Evolutionary conservation across 2,113 vertebrate species (phyloP).

Genomic region (Serilophus lunatus): DNA sequence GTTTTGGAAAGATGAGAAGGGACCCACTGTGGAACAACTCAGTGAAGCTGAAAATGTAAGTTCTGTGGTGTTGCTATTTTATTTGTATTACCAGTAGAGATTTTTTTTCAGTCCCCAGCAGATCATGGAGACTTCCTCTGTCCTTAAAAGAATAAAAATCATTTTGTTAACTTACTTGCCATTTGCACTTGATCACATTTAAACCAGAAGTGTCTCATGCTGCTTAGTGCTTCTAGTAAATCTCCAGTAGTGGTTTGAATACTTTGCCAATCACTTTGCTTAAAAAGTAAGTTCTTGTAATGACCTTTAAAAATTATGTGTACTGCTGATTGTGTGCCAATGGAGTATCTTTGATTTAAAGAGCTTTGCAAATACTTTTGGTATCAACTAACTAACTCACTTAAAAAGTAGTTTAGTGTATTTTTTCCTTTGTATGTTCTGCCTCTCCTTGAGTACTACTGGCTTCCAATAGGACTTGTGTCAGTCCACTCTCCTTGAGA

Average conservation of each 20-base stretch:
- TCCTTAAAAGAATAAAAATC: background rate
- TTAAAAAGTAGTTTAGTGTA: background rate
- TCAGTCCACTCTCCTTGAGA: background rate
- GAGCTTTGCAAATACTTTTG: background rate
- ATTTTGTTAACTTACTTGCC: background rate
- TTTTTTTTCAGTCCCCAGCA: background rate
- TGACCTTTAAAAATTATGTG: background rate
- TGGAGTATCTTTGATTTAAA: background rate
- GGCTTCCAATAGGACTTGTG: background rate
- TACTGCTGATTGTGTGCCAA: background rate
- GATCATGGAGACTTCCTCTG: background rate
- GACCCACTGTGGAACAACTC: background rate
- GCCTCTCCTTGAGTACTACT: background rate
- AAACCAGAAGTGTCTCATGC: background rate
- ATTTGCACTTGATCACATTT: background rate
- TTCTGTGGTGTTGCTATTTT: background rate
- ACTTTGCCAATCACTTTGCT: background rate
- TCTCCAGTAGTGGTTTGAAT: background rate
- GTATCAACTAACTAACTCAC: background rate
- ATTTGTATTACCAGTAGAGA: background rate
- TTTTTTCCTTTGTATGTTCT: background rate
- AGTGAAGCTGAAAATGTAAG: slow-evolving; percentile 48
- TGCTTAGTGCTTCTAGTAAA: background rate
- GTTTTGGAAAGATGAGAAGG: slow-evolving; percentile 27
- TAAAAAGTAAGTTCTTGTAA: background rate